Evolutionary conservation across 2,888 invertebrate species (phyloP).

Genomic region (Nebria brevicollis): DNA sequence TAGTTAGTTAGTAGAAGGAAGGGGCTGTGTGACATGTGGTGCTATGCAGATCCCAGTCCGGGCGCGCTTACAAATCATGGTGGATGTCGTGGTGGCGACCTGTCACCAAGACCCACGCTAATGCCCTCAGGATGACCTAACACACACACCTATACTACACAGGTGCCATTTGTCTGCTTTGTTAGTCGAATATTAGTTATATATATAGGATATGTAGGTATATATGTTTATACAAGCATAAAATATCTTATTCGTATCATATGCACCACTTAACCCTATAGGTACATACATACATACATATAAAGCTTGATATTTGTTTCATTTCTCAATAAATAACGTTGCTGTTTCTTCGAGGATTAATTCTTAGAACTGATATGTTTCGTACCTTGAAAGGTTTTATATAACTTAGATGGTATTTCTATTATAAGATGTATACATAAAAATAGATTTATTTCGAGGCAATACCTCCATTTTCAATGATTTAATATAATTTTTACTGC

Average conservation of each 20-base stretch:
- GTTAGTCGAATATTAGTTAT: background rate
- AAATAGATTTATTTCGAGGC: slow-evolving; percentile 17
- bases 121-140: slow-evolving; percentile 52
- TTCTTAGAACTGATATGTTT: no score
- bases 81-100: slow-evolving; percentile 51
- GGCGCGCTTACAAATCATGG: slow-evolving; percentile 52
- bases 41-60: slow-evolving; percentile 51
- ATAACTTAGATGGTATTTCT: no score
- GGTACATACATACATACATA: no score
- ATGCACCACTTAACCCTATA: background rate
- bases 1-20: slow-evolving; percentile 25
- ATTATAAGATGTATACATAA: background rate
- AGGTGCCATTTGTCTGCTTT: background rate
- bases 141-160: background rate
- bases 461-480: slow-evolving; percentile 16
- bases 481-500: slow-evolving; percentile 4
- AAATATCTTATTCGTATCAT: background rate
- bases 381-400: no score
- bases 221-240: background rate
- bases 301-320: no score
- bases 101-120: slow-evolving; percentile 50
- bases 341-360: no score
- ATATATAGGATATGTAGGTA: no score
- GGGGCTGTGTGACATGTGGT: slow-evolving; percentile 42
- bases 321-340: no score